Evolutionary conservation across 2,888 invertebrate genomes (phyloP).

Genomic region (Pammene fasciana): DNA sequence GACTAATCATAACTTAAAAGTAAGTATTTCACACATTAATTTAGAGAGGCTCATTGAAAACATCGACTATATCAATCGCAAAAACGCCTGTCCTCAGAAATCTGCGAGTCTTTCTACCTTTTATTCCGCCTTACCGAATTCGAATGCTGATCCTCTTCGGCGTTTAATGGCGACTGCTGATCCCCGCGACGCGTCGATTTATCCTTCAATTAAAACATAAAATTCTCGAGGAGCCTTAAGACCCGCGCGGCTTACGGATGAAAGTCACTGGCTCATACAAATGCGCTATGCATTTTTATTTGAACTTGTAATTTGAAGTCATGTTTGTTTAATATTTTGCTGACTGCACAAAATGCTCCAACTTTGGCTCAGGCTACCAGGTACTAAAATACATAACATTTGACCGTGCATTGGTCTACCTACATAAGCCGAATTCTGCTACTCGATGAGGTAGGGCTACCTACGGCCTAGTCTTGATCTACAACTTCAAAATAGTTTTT

Average conservation of each 20-base stretch:
- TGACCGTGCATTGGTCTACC: too few species aligned
- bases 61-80: neutral
- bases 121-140: constrained; percentile 13
- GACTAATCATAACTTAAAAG: too few species aligned
- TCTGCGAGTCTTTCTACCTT: constrained; percentile 7
- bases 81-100: neutral
- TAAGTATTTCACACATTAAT: too few species aligned
- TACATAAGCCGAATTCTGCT: too few species aligned
- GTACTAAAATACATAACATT: too few species aligned
- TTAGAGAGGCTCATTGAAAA: neutral
- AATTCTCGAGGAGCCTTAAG: constrained; percentile 32
- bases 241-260: constrained; percentile 23
- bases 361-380: too few species aligned
- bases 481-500: too few species aligned
- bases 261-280: constrained; percentile 25
- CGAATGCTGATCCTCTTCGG: constrained; percentile 16
- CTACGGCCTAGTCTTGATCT: too few species aligned
- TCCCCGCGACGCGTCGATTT: constrained; percentile 36
- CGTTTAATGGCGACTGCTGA: constrained; percentile 24
- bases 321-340: too few species aligned
- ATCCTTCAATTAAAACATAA: constrained; percentile 42
- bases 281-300: neutral
- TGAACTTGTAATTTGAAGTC: too few species aligned
- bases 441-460: too few species aligned
- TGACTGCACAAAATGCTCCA: too few species aligned